A percentile compares a stretch with the other conserved stretches of the same genome.
These are phyloP conservation scores for Lysiphlebus fabarum DNA, from an alignment of 1,140 invertebrate species.

Conservation along the genomic window DNA sequence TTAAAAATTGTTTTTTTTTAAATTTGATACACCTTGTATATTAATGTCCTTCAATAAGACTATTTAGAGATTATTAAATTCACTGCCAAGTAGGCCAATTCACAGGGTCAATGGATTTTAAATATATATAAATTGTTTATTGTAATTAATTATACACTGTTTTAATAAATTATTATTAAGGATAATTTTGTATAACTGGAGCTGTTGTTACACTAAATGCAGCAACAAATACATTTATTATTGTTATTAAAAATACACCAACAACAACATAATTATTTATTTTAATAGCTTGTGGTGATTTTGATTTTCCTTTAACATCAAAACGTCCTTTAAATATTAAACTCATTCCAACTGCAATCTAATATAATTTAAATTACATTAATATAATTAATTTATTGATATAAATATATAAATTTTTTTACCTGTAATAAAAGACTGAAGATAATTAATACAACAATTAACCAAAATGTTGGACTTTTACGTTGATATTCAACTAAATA, in stretches of 20 bases:
- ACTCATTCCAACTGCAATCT: conserved; percentile 62
- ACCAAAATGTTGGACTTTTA: conserved; percentile 56
- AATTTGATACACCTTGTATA: no score
- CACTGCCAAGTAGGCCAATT: conserved; percentile 17
- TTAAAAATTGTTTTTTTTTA: no score
- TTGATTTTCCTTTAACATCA: conserved; percentile 55
- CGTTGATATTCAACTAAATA: conserved; percentile 67
- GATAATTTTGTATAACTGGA: background rate
- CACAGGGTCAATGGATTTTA: background rate
- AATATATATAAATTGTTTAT: background rate
- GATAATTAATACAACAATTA: conserved; percentile 57
- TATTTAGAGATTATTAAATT: conserved; percentile 22
- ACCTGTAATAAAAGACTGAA: conserved; percentile 61
- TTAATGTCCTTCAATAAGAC: conserved; percentile 17
- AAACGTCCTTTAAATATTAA: conserved; percentile 63
- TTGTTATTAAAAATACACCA: conserved; percentile 64
- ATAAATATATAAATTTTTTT: conserved; percentile 25
- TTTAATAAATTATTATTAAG: no score
- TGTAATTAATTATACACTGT: no score
- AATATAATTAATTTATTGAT: no score
- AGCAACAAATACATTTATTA: conserved; percentile 67
- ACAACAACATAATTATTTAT: conserved; percentile 64
- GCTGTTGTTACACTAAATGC: conserved; percentile 59
- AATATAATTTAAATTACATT: background rate
- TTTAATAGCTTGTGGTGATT: conserved; percentile 48